Base-by-base conservation (phyloP, 1,140 invertebrate genomes). In the Danaus plexippus region DNA sequence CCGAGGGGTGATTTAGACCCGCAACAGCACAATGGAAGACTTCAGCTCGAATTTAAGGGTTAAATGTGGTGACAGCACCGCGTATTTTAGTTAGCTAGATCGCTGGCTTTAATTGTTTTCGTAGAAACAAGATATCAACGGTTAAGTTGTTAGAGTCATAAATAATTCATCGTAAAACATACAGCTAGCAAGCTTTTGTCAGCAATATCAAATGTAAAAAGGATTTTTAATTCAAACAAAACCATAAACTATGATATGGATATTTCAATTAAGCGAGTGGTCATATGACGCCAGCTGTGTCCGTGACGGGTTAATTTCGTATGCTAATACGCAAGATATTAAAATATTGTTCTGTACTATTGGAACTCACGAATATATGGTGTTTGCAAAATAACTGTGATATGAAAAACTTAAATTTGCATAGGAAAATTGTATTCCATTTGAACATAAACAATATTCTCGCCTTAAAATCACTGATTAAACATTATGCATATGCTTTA, bases 1-100 rank as follows among this genome's bases (percentile, higher is more conserved):
- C 62, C 13, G 54, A 45, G 59, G 65, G 65, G 68, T 67, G 68
- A 70, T 70, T 70, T 70, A 70, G 62, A 61, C 53, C 46, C 46
- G 46, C 48, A 43, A 47, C 53, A 47, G 53, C 54, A 63, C 61
- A 63, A 59, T 59, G 57, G 61, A 64, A 61, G 61, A 61, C 64
- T 59, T 52, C 42, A 41, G 53, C 51, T 50, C 59, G 57, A 65
- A 69, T 65, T 59, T 57, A 63, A 57, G 54, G 57, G 18, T 55
- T 63, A 56, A 63, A 58, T 58, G 55, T 55, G 55, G 45, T 58
- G 55, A 61, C 57, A 59, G 42, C 43, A 13, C 45, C 15, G 43
- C 54, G 53, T 56, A 61, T 61, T 56, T 61, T 45, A 52, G 45
- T 15, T 18, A 44, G 15, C 43, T 32, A 32, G 22, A 32, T 32